These are phyloP conservation scores for Ylistrum balloti DNA, from an alignment of 1,140 invertebrate species.

Conservation along the genomic window DNA sequence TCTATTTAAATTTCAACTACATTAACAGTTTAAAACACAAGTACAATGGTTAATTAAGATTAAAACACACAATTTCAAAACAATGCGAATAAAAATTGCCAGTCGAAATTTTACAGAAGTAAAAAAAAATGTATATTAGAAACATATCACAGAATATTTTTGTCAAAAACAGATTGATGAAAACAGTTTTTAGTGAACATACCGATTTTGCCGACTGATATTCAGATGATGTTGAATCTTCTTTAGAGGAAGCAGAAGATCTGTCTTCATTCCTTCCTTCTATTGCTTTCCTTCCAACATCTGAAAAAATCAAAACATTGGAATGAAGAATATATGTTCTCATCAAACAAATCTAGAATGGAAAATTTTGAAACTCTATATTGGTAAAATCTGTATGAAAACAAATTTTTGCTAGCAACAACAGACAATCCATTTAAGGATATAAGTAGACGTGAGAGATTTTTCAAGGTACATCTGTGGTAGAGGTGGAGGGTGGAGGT, in stretches of 20 bases:
- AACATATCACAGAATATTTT: background rate
- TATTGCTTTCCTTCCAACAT: background rate
- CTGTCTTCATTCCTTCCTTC: background rate
- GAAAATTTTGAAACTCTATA: too few species aligned
- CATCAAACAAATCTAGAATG: too few species aligned
- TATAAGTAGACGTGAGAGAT: too few species aligned
- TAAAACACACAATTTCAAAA: background rate
- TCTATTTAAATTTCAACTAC: background rate
- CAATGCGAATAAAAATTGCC: background rate
- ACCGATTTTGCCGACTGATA: conserved; percentile 10
- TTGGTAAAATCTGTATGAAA: too few species aligned
- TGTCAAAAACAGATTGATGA: background rate
- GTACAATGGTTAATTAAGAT: background rate
- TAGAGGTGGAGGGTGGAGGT: too few species aligned
- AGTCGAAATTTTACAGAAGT: background rate
- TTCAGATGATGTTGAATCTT: background rate
- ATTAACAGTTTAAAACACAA: background rate
- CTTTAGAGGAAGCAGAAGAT: background rate
- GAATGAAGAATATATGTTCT: too few species aligned
- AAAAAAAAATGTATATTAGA: background rate
- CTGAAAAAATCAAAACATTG: background rate
- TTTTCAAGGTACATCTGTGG: too few species aligned
- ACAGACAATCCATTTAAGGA: too few species aligned
- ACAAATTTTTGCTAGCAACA: too few species aligned
- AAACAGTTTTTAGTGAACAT: background rate